phyloP scores from a whole-genome alignment of 2,888 invertebrate species.

The Alitta virens region DNA sequence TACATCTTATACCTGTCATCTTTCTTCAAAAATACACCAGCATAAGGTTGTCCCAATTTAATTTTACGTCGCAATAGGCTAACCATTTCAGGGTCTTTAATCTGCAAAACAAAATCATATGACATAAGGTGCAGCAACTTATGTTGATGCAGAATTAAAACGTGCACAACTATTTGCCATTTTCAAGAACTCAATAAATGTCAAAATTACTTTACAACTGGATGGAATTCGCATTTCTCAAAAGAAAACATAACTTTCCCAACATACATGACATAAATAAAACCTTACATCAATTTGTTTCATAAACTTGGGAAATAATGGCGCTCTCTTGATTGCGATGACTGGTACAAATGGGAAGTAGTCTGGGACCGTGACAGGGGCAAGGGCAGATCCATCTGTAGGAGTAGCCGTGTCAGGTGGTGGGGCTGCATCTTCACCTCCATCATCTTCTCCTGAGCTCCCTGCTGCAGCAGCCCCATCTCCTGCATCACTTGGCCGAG shows the following conservation, averaged over 20 bases:
- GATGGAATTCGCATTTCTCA: too few relatives aligned
- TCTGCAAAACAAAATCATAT: conserved; percentile 59
- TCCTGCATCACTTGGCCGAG: background rate
- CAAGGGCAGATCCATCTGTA: conserved; percentile 21
- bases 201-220: too few relatives aligned
- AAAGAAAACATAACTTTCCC: too few relatives aligned
- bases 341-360: conserved; percentile 82
- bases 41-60: conserved; percentile 92
- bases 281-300: conserved; percentile 85
- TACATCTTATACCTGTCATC: conserved; percentile 80
- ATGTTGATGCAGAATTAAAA: too few relatives aligned
- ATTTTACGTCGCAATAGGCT: conserved; percentile 90
- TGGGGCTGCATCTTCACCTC: conserved; percentile 3
- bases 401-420: conserved; percentile 2
- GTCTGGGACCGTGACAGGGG: conserved; percentile 32
- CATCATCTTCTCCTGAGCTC: conserved; percentile 10
- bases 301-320: conserved; percentile 96
- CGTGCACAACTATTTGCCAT: too few relatives aligned
- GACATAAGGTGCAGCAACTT: too few relatives aligned
- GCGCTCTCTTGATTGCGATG: conserved; percentile 89
- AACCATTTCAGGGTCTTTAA: conserved; percentile 82
- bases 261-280: too few relatives aligned
- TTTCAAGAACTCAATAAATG: too few relatives aligned
- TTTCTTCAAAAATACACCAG: conserved; percentile 93
- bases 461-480: background rate